These are phyloP conservation scores for Lamproptera curius DNA, from an alignment of 2,888 invertebrate species.

Conservation along the genomic window DNA sequence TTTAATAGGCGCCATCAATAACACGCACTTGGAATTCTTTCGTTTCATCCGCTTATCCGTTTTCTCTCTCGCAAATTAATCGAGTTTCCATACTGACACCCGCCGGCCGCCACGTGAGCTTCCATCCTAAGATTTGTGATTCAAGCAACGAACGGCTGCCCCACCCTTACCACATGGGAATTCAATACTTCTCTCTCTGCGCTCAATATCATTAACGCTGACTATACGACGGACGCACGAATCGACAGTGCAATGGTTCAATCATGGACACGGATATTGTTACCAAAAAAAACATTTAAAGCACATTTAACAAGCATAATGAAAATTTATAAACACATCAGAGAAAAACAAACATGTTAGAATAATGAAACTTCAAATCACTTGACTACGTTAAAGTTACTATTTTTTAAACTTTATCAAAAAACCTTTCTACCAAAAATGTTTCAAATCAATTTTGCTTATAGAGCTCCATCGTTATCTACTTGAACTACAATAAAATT, in stretches of 20 bases:
- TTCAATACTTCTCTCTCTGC: constrained; percentile 34
- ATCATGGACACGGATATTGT: constrained; percentile 54
- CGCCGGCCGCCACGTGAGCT: constrained; percentile 42
- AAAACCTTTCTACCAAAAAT: constrained; percentile 47
- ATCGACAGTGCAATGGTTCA: constrained; percentile 52
- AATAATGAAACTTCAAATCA: constrained; percentile 23
- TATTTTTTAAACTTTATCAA: constrained; percentile 26
- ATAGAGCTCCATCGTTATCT: constrained; percentile 55
- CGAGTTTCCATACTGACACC: constrained; percentile 59
- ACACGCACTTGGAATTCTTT: constrained; percentile 69
- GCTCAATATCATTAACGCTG: constrained; percentile 10
- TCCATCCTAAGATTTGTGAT: constrained; percentile 49
- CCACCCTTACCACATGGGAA: constrained; percentile 45
- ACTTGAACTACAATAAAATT: constrained; percentile 40
- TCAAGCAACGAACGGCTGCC: constrained; percentile 52
- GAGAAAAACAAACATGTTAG: constrained; percentile 21
- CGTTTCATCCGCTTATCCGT: constrained; percentile 56
- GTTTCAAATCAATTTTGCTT: constrained; percentile 42
- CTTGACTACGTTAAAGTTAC: constrained; percentile 16
- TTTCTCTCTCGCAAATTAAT: constrained; percentile 76
- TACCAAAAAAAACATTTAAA: constrained; percentile 55
- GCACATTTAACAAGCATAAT: constrained; percentile 65
- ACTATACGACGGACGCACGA: constrained; percentile 11
- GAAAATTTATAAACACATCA: constrained; percentile 33
- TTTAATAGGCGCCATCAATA: constrained; percentile 78